These are phyloP conservation scores for Hypothenemus hampei DNA, from an alignment of 1,140 invertebrate genomes.

Conservation along the genomic window DNA sequence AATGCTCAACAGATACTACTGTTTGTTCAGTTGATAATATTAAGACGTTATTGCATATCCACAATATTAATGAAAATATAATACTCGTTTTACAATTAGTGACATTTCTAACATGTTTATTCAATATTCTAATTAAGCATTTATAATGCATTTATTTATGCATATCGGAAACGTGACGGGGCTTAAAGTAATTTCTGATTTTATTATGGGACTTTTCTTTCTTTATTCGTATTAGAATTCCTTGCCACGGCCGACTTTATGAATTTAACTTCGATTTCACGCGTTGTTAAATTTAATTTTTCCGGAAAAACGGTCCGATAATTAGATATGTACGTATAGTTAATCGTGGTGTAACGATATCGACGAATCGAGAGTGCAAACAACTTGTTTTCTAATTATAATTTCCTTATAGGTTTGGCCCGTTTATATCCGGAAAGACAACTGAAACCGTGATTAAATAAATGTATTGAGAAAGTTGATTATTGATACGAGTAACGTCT, in stretches of 20 bases:
- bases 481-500: not conserved
- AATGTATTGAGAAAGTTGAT: conserved; percentile 1
- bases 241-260: not conserved
- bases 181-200: too few relatives aligned
- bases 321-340: not conserved
- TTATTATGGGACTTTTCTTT: not conserved
- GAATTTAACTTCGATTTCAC: conserved; percentile 1
- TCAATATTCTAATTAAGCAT: not conserved
- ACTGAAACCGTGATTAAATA: not conserved
- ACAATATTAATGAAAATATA: too few relatives aligned
- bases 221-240: not conserved
- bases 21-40: too few relatives aligned
- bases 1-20: too few relatives aligned
- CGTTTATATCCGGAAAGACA: conserved; percentile 5
- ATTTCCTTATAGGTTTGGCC: conserved; percentile 9
- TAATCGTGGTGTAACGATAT: not conserved
- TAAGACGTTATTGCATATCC: too few relatives aligned
- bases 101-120: not conserved
- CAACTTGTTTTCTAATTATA: conserved; percentile 8
- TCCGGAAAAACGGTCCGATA: not conserved
- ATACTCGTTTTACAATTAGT: too few relatives aligned
- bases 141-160: too few relatives aligned
- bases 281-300: conserved; percentile 5
- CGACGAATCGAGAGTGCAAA: too few relatives aligned
- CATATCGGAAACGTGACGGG: too few relatives aligned